A percentile compares a stretch with the other conserved stretches of the same genome.
These are phyloP conservation scores for Drosophila lutescens DNA, from an alignment of 2,888 invertebrate species.

Conservation along the genomic window DNA sequence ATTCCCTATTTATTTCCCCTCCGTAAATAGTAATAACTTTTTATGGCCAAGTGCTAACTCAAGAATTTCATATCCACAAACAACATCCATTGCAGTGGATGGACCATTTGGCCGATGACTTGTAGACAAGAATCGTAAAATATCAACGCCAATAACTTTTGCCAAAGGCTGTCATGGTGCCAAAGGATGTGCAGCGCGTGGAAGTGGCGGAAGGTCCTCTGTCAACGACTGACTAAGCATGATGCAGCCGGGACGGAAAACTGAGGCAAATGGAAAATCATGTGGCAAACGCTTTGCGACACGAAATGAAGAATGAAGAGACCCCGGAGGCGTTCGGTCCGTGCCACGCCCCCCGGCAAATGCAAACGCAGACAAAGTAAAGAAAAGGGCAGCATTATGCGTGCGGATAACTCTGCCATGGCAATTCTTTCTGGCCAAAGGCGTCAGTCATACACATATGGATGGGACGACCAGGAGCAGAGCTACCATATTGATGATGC, in stretches of 20 bases:
- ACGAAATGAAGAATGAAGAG: conserved; percentile 6
- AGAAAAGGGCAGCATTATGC: conserved; percentile 18
- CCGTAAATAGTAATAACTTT: conserved; percentile 22
- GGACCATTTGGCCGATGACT: conserved; percentile 50
- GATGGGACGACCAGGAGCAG: conserved; percentile 13
- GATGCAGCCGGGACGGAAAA: conserved; percentile 32
- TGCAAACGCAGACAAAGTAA: conserved; percentile 50
- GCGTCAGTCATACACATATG: conserved; percentile 36
- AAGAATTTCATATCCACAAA: conserved; percentile 28
- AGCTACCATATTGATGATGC: conserved; percentile 73
- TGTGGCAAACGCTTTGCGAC: conserved; percentile 27
- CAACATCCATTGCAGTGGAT: conserved; percentile 38
- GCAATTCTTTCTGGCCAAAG: conserved; percentile 35
- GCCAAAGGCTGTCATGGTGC: conserved; percentile 25
- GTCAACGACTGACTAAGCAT: conserved; percentile 60
- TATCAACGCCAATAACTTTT: conserved; percentile 69
- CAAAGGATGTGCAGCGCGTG: conserved; percentile 13
- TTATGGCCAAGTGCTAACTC: conserved; percentile 24
- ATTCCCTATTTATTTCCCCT: conserved; percentile 6
- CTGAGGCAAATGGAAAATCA: conserved; percentile 14
- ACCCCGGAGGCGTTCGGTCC: conserved; percentile 16
- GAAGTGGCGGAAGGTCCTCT: conserved; percentile 7
- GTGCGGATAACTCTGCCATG: conserved; percentile 37
- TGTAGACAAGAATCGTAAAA: conserved; percentile 56
- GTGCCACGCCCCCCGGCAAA: conserved; percentile 24